Conservation (phyloP, 2,888 invertebrate species). For the Torymus aiolomorphi region DNA sequence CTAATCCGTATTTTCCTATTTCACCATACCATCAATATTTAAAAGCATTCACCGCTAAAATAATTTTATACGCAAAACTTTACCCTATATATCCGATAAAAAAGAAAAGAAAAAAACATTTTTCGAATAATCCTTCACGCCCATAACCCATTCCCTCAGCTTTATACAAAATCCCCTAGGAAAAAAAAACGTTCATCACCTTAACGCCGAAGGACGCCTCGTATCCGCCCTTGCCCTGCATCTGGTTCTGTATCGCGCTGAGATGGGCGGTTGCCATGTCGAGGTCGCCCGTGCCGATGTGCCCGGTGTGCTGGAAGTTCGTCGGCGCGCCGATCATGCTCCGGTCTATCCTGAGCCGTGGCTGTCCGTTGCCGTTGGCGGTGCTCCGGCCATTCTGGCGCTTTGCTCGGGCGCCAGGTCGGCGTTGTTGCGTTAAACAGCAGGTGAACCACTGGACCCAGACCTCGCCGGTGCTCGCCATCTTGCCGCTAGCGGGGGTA, state of each 20-base stretch:
- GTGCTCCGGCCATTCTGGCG: slow-evolving; percentile 59
- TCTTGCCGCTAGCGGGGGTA: slow-evolving; percentile 69
- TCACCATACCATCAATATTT: too few species aligned
- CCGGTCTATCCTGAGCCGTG: slow-evolving; percentile 87
- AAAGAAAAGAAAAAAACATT: too few species aligned
- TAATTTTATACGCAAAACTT: too few species aligned
- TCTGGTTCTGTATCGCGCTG: slow-evolving; percentile 92
- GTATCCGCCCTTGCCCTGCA: slow-evolving; percentile 97
- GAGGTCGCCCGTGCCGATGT: slow-evolving; percentile 93
- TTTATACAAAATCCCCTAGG: slow-evolving; percentile 7
- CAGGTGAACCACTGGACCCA: slow-evolving; percentile 96
- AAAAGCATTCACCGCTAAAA: too few species aligned
- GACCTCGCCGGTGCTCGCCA: slow-evolving; percentile 87
- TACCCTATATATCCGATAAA: too few species aligned
- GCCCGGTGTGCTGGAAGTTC: slow-evolving; percentile 96
- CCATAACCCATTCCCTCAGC: too few species aligned
- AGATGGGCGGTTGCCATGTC: slow-evolving; percentile 89
- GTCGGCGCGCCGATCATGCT: slow-evolving; percentile 97
- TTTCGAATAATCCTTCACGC: too few species aligned
- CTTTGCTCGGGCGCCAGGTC: slow-evolving; percentile 63
- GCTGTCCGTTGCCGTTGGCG: slow-evolving; percentile 5
- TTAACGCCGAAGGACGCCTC: slow-evolving; percentile 84
- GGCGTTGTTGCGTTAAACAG: slow-evolving; percentile 83
- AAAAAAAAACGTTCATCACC: slow-evolving; percentile 70
- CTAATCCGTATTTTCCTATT: too few species aligned